phyloP scores from a whole-genome alignment of 1,140 invertebrate species.

The Pogonognathellus flavescens region DNA sequence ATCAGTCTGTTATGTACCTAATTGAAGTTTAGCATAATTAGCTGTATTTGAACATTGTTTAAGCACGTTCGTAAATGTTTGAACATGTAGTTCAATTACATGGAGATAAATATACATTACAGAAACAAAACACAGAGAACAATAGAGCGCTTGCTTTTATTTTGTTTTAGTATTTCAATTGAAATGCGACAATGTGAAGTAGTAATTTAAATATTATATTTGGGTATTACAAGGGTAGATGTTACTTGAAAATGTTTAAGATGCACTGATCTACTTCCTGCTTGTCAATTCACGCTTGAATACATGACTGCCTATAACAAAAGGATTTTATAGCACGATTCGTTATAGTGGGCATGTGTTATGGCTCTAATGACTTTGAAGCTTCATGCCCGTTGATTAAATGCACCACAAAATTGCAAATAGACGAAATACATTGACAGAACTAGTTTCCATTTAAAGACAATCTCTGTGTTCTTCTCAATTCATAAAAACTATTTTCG shows the following conservation, averaged over 20 bases:
- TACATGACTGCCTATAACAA: neutral
- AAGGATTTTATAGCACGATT: neutral
- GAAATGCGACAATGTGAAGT: no score
- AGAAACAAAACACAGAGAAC: no score
- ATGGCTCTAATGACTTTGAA: neutral
- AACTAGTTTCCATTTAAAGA: conserved; percentile 47
- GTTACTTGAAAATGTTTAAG: conserved; percentile 6
- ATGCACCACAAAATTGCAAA: neutral
- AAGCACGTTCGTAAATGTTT: no score
- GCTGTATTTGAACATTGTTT: no score
- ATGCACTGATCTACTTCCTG: conserved; percentile 19
- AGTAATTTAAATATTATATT: no score
- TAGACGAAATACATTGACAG: conserved; percentile 14
- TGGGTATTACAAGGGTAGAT: conserved; percentile 16
- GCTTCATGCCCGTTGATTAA: neutral
- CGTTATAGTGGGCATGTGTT: neutral
- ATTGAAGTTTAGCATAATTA: no score
- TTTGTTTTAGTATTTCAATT: no score
- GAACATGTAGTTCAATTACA: no score
- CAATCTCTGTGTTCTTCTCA: neutral
- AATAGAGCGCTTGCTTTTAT: no score
- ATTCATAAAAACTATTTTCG: no score
- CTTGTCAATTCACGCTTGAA: conserved; percentile 4
- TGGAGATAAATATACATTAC: no score
- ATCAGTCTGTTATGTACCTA: no score